Evolutionary conservation across 1,140 invertebrate genomes (phyloP).

Genomic region (Nymphalis io): DNA sequence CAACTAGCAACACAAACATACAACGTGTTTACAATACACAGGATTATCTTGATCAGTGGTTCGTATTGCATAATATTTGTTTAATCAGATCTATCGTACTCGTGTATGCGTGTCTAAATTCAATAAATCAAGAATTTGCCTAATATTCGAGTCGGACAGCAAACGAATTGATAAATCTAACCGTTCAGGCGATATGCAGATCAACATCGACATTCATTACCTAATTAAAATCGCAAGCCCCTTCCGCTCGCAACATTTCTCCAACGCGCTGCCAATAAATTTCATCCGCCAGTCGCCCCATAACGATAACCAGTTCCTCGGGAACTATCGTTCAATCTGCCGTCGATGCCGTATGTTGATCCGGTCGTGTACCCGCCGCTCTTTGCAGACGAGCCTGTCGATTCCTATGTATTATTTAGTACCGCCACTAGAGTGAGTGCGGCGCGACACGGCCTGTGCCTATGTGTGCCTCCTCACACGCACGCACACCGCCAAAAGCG

Average conservation of each 20-base stretch:
- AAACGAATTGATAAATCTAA: conserved; percentile 76
- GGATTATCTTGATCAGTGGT: not conserved
- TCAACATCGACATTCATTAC: conserved; percentile 80
- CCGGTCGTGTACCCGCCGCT: conserved; percentile 78
- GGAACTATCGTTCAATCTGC: conserved; percentile 80
- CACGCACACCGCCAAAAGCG: conserved; percentile 55
- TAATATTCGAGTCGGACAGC: conserved; percentile 57
- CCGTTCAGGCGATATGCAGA: conserved; percentile 78
- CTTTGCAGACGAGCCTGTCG: conserved; percentile 74
- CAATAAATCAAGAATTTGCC: conserved; percentile 60
- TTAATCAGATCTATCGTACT: conserved; percentile 16
- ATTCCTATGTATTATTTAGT: conserved; percentile 80
- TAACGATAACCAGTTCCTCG: conserved; percentile 81
- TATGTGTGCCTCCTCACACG: conserved; percentile 45
- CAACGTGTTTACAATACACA: not conserved
- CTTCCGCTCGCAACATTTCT: conserved; percentile 80
- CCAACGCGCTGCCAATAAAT: conserved; percentile 79
- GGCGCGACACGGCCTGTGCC: conserved; percentile 40
- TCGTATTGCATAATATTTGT: conserved; percentile 3
- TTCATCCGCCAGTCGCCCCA: conserved; percentile 79
- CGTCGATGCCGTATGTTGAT: conserved; percentile 79
- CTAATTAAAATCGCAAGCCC: conserved; percentile 80
- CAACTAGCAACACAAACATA: not conserved
- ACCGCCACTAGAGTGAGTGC: conserved; percentile 60
- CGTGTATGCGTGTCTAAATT: conserved; percentile 50